These are phyloP conservation scores for Fukomys damarensis DNA, from an alignment of 2,113 vertebrate species.

Conservation along the genomic window DNA sequence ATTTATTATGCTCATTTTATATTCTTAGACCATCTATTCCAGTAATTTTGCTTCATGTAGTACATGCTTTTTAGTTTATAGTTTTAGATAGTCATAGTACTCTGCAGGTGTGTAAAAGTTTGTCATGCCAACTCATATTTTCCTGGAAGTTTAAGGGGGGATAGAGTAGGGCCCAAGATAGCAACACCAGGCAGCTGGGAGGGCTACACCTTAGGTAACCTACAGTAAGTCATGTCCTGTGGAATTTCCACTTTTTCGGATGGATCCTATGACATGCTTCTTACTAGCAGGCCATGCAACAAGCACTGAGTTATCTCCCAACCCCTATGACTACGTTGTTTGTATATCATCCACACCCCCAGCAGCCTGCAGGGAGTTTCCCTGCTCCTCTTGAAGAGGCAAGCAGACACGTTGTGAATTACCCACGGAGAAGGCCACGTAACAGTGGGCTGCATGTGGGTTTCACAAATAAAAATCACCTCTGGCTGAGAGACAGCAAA, in stretches of 20 bases:
- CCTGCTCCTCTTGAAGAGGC: background rate
- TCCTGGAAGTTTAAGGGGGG: background rate
- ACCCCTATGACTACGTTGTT: background rate
- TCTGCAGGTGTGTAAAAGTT: slow-evolving; percentile 19
- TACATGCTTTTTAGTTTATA: slow-evolving; percentile 44
- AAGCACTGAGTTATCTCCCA: background rate
- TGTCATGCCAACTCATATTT: background rate
- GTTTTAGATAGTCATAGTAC: background rate
- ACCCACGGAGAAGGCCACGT: background rate
- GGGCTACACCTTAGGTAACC: background rate
- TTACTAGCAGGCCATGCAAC: background rate
- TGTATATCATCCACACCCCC: background rate
- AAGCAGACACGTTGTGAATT: background rate
- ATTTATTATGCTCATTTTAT: slow-evolving; percentile 57
- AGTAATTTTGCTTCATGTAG: slow-evolving; percentile 29
- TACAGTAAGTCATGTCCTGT: background rate
- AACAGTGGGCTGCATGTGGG: background rate
- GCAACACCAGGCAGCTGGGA: background rate
- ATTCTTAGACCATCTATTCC: slow-evolving; percentile 25
- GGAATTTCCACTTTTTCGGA: background rate
- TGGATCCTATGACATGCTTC: background rate
- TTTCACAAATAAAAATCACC: background rate
- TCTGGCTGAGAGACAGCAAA: background rate
- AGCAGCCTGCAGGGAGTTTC: background rate
- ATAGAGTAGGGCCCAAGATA: background rate